Evolutionary conservation across 2,113 vertebrate species (phyloP).

Genomic region (Passer montanus): DNA sequence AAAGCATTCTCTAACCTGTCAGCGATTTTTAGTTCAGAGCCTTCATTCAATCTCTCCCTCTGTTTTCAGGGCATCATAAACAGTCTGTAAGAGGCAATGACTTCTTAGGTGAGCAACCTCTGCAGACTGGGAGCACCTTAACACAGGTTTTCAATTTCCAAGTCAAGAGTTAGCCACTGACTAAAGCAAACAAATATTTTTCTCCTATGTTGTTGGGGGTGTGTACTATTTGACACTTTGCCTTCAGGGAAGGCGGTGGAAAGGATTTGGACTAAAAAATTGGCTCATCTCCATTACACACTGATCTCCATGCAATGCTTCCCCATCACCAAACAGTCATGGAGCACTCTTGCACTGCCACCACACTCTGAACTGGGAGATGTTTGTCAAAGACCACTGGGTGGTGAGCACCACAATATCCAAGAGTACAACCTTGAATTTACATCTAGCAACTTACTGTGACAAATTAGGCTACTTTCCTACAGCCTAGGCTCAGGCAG

Average conservation of each 20-base stretch:
- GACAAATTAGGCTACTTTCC: neutral
- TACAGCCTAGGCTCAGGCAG: rapidly evolving
- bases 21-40: neutral
- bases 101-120: neutral
- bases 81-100: neutral
- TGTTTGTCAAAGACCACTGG: neutral
- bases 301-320: neutral
- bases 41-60: neutral
- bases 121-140: neutral
- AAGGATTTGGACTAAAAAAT: neutral
- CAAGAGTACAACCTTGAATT: neutral
- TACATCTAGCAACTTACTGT: neutral
- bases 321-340: neutral
- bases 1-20: neutral
- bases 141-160: neutral
- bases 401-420: neutral
- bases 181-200: neutral
- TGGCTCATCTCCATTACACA: neutral
- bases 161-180: neutral
- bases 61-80: neutral
- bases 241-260: neutral
- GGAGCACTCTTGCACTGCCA: neutral
- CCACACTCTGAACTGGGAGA: neutral
- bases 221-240: neutral
- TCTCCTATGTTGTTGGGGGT: neutral